Evolutionary conservation across 2,888 invertebrate genomes (phyloP).

Genomic region (Meteorus cinctellus): DNA sequence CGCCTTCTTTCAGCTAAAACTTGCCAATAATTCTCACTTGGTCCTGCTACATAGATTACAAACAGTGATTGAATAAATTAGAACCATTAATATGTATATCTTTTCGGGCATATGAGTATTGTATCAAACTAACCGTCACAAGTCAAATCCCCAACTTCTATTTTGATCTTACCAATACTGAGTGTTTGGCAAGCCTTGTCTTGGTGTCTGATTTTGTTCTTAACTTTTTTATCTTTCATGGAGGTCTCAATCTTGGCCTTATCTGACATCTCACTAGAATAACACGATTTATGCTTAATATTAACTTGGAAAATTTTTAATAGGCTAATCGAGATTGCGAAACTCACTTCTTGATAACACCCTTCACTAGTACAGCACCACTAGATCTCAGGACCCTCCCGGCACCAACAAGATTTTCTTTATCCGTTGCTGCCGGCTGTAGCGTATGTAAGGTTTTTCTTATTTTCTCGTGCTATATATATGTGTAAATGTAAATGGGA

Average conservation of each 20-base stretch:
- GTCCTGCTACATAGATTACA: constrained; percentile 72
- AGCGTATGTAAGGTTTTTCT: constrained; percentile 84
- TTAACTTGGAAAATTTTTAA: constrained; percentile 33
- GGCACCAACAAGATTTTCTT: constrained; percentile 82
- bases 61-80: not conserved
- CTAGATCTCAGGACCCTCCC: constrained; percentile 75
- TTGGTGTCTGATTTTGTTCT: constrained; percentile 65
- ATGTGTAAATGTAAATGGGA: constrained; percentile 20
- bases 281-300: not conserved
- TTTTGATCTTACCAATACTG: constrained; percentile 74
- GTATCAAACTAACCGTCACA: constrained; percentile 73
- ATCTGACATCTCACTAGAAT: constrained; percentile 54
- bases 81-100: not conserved
- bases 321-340: not conserved
- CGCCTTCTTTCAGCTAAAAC: constrained; percentile 84
- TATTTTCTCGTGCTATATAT: constrained; percentile 56
- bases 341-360: constrained; percentile 56
- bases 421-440: constrained; percentile 82
- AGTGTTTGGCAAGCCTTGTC: constrained; percentile 79
- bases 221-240: constrained; percentile 43
- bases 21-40: constrained; percentile 86
- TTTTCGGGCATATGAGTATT: constrained; percentile 16
- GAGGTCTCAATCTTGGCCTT: constrained; percentile 44
- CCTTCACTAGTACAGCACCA: constrained; percentile 52
- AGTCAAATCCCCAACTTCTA: constrained; percentile 82